Evolutionary conservation across 2,888 invertebrate genomes (phyloP), one percentile per base, ranked within the genome.

Genomic region (Ariolimax columbianus): DNA sequence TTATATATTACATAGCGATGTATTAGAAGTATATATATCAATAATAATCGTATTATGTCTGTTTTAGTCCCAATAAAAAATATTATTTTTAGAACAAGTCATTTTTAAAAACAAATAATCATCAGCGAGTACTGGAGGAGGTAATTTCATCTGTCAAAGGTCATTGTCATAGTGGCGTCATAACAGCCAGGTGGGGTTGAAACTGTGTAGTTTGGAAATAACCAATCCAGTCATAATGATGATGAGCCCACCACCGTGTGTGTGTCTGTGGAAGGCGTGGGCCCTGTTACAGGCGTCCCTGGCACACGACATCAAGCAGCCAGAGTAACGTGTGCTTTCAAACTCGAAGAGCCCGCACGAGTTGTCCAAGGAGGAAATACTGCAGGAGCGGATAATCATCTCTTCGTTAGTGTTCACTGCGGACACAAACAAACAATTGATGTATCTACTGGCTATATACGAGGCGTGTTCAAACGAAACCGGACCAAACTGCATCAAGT

Each of bases 331-430:
- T 33, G 94, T 94, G 4, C 93, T 92, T 87, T 94, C 93, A 87
- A 94, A 95, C 75, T 93, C 92, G 90, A 95, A 95, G 40, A 93
- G 92, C 3, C 95, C 95, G 90, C 95, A 95, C 89, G 95, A 95
- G 83, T 94, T 95, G 89, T 95, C 95, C 94, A 95, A 95, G 81
- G 94, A 94, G 87, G 94, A 94, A 87, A 95, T 90, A 23, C 94
- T 93, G 88, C 95, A 95, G 26, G 94, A 93, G 77, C 95, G 93
- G 55, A 95, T 94, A 43, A 95, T 93, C 89, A 95, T 90, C 80
- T 93, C 93, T 84, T 93, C 93, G 14, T 93, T 92, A 33, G 93
- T 94, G 11, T 87, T 86, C 55, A 90, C 94, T 95, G 91, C 14
- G 90, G 23, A 36, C 30, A 40, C 14, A 77, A 3, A 68, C 51